Evolutionary conservation across 2,113 vertebrate species (phyloP), one percentile per base, ranked within the genome.

Genomic region (Apus apus): DNA sequence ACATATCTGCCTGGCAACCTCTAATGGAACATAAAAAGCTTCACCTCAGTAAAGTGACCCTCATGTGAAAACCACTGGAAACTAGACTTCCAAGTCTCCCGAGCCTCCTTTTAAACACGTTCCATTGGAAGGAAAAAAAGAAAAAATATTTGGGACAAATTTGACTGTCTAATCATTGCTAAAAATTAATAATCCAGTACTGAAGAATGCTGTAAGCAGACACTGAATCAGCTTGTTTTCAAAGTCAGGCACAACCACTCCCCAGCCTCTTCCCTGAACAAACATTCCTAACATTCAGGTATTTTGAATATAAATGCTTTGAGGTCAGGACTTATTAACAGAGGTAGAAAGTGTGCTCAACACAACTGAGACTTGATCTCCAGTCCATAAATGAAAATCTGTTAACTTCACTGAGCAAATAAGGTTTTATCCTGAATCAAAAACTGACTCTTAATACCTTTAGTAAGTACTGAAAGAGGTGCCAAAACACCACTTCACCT

Each of bases 131-230:
- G 23, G 27, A 22, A 36, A 8, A 65, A 22, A 19, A 21, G 18
- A 45, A 54, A 27, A 57, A 12, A 34, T 0, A 61, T n/a, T 19
- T 64, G 14, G 83, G 46, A 65, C 22, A 68, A 10, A 67, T 34
- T 56, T 71, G 21, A 34, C 20, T 64, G 46, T 27, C 36, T 54
- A 86, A 43, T 36, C 3, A 74, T 64, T 81, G 77, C 61, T 54
- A 62, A 74, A 92, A 62, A 74, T 19, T 2, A 77, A 84, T 56
- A 82, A 82, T 81, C 29, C 27, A 36, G 45, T 12, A 17, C 83
- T 34, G 56, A 97, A 94, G 19, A 66, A 94, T 93, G 46, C 85
- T 81, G 11, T 51, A 89, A 84, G 27, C 66, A 64, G 87, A 91
- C 58, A 93, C 23, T 64, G 70, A 83, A 50, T 57, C 87, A 90